phyloP scores from a whole-genome alignment of 2,797 vertebrate species.

The Australoheros facetus region DNA sequence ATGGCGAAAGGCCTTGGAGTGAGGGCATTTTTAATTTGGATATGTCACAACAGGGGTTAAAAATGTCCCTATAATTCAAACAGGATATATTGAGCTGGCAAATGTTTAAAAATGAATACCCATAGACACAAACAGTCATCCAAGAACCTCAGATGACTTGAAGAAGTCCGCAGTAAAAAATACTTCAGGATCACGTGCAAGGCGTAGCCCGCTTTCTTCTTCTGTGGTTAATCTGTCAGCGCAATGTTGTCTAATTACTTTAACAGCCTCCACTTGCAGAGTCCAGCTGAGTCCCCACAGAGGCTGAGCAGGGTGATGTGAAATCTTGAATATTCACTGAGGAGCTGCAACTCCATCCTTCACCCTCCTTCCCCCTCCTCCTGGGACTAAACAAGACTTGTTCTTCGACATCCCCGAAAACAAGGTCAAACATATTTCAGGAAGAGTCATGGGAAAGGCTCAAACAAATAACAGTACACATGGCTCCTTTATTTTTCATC shows the following conservation, averaged over 20 bases:
- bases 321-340: constrained; percentile 47
- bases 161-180: background rate
- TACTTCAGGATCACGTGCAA: background rate
- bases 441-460: constrained; percentile 79
- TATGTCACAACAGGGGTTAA: background rate
- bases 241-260: background rate
- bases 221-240: background rate
- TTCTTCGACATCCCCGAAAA: constrained; percentile 62
- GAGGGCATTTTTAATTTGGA: background rate
- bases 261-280: constrained; percentile 31
- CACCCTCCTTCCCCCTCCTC: constrained; percentile 41
- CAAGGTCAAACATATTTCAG: constrained; percentile 74
- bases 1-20: background rate
- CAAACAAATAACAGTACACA: constrained; percentile 45
- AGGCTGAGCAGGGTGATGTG: constrained; percentile 30
- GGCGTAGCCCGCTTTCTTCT: background rate
- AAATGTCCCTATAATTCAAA: constrained; percentile 1
- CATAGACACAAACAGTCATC: background rate
- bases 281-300: constrained; percentile 26
- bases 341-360: constrained; percentile 39
- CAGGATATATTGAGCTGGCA: background rate
- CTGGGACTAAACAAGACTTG: constrained; percentile 65
- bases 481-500: constrained; percentile 46
- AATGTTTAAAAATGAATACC: background rate
- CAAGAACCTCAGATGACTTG: background rate